Conservation (phyloP, 2,797 vertebrate species). For the Enteromius treurensis region DNA sequence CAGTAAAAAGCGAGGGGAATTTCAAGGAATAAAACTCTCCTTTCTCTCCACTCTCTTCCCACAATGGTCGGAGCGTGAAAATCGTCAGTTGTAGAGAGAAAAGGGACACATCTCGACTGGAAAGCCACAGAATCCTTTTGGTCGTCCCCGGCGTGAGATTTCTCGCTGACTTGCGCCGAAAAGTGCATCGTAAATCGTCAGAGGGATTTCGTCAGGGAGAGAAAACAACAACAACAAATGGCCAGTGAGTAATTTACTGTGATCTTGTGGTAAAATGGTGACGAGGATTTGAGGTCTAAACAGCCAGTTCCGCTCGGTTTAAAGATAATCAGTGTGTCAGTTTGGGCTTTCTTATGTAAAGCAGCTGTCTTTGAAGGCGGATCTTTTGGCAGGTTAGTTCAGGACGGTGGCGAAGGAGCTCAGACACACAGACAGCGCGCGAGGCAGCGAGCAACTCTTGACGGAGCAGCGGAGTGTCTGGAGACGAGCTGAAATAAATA, state of each 20-base stretch:
- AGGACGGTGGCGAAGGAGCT: constrained; percentile 70
- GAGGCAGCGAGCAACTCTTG: constrained; percentile 69
- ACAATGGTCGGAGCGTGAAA: constrained; percentile 66
- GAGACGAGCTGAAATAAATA: constrained; percentile 39
- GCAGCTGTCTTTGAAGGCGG: constrained; percentile 90
- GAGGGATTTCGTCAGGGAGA: constrained; percentile 62
- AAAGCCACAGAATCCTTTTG: constrained; percentile 50
- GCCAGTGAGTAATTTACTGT: constrained; percentile 72
- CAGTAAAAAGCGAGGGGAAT: constrained; percentile 61
- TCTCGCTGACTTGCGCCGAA: constrained; percentile 49
- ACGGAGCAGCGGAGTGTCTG: constrained; percentile 52
- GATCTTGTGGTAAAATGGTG: constrained; percentile 74
- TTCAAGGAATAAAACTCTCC: constrained; percentile 60
- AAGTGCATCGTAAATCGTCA: constrained; percentile 45
- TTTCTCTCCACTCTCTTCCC: constrained; percentile 50
- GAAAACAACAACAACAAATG: constrained; percentile 62
- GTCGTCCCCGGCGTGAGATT: constrained; percentile 63
- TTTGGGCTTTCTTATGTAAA: constrained; percentile 98
- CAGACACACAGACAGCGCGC: constrained; percentile 51
- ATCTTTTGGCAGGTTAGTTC: constrained; percentile 83
- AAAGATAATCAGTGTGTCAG: constrained; percentile 90
- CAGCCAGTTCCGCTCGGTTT: constrained; percentile 86
- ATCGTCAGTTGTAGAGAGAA: constrained; percentile 61
- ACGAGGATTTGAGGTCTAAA: constrained; percentile 74
- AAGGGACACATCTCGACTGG: constrained; percentile 44